Evolutionary conservation across 1,140 invertebrate genomes (phyloP).

Genomic region (Musca vetustissima): DNA sequence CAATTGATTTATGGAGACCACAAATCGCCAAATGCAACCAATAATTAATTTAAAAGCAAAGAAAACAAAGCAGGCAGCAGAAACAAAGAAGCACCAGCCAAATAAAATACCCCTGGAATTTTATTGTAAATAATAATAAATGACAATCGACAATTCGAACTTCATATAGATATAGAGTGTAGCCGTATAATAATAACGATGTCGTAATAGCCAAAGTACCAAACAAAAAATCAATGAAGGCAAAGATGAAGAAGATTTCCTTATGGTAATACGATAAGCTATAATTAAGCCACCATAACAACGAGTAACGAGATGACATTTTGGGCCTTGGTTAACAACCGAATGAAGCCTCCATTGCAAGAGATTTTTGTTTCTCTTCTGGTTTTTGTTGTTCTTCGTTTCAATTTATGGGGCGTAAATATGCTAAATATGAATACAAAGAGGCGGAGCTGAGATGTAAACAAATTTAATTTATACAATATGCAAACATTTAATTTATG

Average conservation of each 20-base stretch:
- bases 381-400: too few relatives aligned
- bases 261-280: conserved; percentile 54
- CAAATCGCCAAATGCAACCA: conserved; percentile 30
- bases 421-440: conserved; percentile 54
- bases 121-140: too few relatives aligned
- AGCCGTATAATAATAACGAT: too few relatives aligned
- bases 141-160: too few relatives aligned
- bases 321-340: conserved; percentile 21
- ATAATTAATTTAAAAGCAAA: conserved; percentile 30
- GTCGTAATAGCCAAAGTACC: too few relatives aligned
- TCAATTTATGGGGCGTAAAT: conserved; percentile 39
- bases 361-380: too few relatives aligned
- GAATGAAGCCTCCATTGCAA: too few relatives aligned
- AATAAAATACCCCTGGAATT: too few relatives aligned
- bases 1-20: conserved; percentile 27
- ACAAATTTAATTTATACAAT: conserved; percentile 55
- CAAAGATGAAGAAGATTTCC: conserved; percentile 39
- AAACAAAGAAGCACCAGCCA: too few relatives aligned
- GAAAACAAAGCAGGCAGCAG: not conserved
- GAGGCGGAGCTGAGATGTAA: conserved; percentile 46
- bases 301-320: conserved; percentile 16
- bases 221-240: conserved; percentile 27
- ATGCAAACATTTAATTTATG: conserved; percentile 54
- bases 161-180: too few relatives aligned
- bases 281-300: conserved; percentile 48